Evolutionary conservation across 2,888 invertebrate species (phyloP), one percentile per base, ranked within the genome.

Genomic region (Anorthoa munda): DNA sequence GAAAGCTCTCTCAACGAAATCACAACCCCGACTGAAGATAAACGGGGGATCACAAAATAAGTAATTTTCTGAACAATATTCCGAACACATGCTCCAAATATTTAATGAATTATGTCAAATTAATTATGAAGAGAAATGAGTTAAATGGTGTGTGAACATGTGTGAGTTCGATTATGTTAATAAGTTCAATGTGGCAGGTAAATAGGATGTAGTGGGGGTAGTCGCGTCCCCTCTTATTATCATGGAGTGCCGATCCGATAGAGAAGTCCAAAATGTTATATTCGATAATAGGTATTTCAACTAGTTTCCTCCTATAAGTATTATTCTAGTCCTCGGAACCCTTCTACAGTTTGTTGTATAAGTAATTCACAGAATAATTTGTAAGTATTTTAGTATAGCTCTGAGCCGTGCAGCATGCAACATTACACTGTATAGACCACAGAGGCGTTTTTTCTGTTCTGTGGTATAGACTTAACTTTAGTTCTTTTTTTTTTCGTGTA

Each of bases 121-220:
- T 75, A 77, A 85, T 83, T 81, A 84, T 81, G 83, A 46, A 55
- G 13, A 72, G 26, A 60, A 21, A 68, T 66, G 61, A 56, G 70
- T 71, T 66, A 46, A 75, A 72, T 75, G 68, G 66, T 66, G 81
- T 82, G 86, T 85, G 82, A 88, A 81, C 75, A 76, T 66, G 82
- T 58, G 73, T 73, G 18, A 23, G 23, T 84, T 79, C 39, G 26
- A 86, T 85, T 85, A 85, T 85, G 85, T 9, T 68, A 85, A 85
- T 83, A 17, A n/a, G 21, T 58, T 18, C 21, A 45, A 46, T 12
- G 31, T 15, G 26, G 2, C 15, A 31, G 53, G 60, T 53, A 66
- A 75, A 50, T 46, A 60, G 5, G 17, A 31, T 23, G 21, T 7
- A 51, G 23, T 17, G 48, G 56, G 13, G 9, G 56, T 9, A 9